Evolutionary conservation across 2,113 vertebrate species (phyloP).

Genomic region (Pholis gunnellus): DNA sequence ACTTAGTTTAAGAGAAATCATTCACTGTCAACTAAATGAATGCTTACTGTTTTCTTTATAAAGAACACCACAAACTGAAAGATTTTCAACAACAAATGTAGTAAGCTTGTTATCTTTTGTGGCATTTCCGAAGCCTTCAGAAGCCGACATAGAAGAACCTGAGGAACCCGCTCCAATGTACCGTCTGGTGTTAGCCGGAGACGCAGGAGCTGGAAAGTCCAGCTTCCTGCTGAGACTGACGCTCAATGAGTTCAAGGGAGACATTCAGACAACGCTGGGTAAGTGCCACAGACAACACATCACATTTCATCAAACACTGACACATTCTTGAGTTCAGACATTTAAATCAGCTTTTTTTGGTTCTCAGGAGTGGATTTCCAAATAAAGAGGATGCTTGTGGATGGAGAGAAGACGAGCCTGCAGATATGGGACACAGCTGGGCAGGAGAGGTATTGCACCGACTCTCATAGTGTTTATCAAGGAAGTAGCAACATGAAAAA

Average conservation of each 20-base stretch:
- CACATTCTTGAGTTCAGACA: not conserved
- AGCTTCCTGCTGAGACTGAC: constrained; percentile 84
- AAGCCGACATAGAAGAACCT: constrained; percentile 15
- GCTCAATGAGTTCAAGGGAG: constrained; percentile 80
- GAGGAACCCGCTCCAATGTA: constrained; percentile 65
- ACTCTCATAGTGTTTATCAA: not conserved
- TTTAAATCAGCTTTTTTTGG: not conserved
- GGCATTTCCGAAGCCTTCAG: constrained; percentile 40
- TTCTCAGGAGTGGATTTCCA: constrained; percentile 85
- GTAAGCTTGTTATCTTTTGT: not conserved
- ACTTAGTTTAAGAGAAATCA: not conserved
- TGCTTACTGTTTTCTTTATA: not conserved
- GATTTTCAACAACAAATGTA: not conserved
- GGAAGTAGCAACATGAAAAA: not conserved
- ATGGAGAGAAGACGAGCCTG: constrained; percentile 80
- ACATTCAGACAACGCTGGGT: constrained; percentile 83
- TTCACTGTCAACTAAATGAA: not conserved
- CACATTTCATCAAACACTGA: not conserved
- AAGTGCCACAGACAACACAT: constrained; percentile 16
- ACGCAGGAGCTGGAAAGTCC: constrained; percentile 82
- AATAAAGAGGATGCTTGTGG: constrained; percentile 85
- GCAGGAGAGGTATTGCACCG: constrained; percentile 79
- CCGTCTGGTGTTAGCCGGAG: constrained; percentile 81
- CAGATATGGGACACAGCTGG: constrained; percentile 87
- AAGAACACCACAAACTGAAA: not conserved